phyloP scores from a whole-genome alignment of 1,140 invertebrate species.

The Dicyema japonicum region DNA sequence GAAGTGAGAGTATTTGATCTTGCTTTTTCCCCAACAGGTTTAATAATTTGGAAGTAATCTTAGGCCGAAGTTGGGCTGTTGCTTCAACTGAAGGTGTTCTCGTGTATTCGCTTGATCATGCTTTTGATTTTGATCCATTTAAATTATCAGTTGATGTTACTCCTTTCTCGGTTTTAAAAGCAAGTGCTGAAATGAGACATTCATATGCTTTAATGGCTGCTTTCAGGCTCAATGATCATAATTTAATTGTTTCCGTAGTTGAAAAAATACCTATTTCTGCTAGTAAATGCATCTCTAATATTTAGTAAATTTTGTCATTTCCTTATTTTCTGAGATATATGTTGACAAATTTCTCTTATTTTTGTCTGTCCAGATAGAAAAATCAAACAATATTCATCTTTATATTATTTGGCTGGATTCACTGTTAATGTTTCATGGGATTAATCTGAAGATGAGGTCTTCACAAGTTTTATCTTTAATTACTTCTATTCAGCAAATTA shows the following conservation, averaged over 20 bases:
- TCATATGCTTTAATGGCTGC: slow-evolving; percentile 42
- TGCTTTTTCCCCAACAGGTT: too few species aligned
- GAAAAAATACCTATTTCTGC: slow-evolving; percentile 39
- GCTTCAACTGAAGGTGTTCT: slow-evolving; percentile 67
- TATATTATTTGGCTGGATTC: slow-evolving; percentile 42
- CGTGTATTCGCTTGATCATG: slow-evolving; percentile 48
- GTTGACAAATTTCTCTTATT: slow-evolving; percentile 34
- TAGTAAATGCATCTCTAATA: slow-evolving; percentile 26
- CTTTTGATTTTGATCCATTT: slow-evolving; percentile 46
- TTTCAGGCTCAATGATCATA: slow-evolving; percentile 46
- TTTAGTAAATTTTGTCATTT: slow-evolving; percentile 36
- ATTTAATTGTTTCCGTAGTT: slow-evolving; percentile 41
- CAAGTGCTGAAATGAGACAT: slow-evolving; percentile 30
- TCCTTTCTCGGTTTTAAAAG: slow-evolving; percentile 25
- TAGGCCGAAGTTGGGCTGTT: slow-evolving; percentile 52
- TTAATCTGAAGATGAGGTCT: slow-evolving; percentile 22
- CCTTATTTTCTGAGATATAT: slow-evolving; percentile 35
- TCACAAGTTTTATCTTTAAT: too few species aligned
- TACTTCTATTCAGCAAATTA: too few species aligned
- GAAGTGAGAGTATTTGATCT: too few species aligned
- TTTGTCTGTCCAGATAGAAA: slow-evolving; percentile 34
- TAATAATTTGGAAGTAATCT: too few species aligned
- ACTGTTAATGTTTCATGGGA: slow-evolving; percentile 29
- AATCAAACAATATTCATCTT: slow-evolving; percentile 46
- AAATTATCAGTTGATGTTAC: slow-evolving; percentile 45